phyloP scores from a whole-genome alignment of 2,113 vertebrate species.

The Ondatra zibethicus region DNA sequence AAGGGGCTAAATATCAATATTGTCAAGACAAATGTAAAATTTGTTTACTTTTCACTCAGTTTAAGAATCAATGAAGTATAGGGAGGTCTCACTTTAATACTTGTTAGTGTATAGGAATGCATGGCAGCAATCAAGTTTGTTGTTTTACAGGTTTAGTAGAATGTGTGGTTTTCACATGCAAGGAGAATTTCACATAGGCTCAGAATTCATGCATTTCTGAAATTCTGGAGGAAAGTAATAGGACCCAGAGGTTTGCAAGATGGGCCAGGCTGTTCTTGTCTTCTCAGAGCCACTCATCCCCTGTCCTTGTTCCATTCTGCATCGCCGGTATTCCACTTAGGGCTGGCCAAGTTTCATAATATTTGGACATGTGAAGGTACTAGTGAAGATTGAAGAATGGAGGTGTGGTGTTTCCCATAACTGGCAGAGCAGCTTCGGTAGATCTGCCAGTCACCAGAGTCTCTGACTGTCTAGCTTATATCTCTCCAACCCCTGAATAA shows the following conservation, averaged over 20 bases:
- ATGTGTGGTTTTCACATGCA: not conserved
- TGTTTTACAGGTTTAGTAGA: not conserved
- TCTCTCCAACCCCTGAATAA: not conserved
- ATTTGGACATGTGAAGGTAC: not conserved
- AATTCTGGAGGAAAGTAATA: not conserved
- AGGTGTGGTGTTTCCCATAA: not conserved
- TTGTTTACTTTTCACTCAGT: not conserved
- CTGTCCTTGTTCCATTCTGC: not conserved
- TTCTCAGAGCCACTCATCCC: not conserved
- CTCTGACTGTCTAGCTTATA: not conserved
- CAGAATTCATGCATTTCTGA: not conserved
- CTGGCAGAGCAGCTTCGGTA: not conserved
- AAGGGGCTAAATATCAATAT: not conserved
- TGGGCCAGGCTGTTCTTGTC: not conserved
- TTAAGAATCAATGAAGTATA: not conserved
- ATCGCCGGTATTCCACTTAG: not conserved
- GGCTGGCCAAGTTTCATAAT: not conserved
- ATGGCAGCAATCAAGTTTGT: not conserved
- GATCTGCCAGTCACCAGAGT: not conserved
- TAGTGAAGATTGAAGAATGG: not conserved
- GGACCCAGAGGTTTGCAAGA: not conserved
- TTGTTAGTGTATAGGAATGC: not conserved
- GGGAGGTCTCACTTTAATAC: not conserved
- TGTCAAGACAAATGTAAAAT: not conserved
- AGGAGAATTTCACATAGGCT: not conserved